Conservation (phyloP, 2,888 invertebrate species). For the Pherbina coryleti region DNA sequence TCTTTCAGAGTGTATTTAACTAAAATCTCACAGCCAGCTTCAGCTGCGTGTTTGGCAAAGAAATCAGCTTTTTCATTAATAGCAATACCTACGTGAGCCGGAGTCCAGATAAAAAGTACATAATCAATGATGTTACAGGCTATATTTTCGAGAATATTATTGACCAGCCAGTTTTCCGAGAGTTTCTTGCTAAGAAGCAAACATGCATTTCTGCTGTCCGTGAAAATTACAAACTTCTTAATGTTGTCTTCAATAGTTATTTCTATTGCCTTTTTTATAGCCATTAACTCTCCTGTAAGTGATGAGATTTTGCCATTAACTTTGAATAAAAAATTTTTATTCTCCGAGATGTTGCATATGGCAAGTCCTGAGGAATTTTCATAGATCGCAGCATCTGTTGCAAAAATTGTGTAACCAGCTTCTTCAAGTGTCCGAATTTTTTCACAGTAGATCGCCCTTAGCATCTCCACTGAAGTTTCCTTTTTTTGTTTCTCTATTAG, state of each 20-base stretch:
- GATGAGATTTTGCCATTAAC: too few relatives aligned
- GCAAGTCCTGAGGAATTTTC: too few relatives aligned
- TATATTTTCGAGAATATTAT: not conserved
- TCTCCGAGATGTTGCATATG: too few relatives aligned
- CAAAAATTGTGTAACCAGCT: not conserved
- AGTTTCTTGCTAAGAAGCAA: not conserved
- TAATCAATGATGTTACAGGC: not conserved
- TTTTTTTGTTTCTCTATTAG: not conserved
- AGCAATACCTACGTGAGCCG: not conserved
- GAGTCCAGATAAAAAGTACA: not conserved
- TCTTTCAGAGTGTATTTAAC: not conserved
- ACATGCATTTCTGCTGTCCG: too few relatives aligned
- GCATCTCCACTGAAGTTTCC: not conserved
- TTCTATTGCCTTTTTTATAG: not conserved
- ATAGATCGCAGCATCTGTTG: not conserved
- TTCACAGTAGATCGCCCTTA: not conserved
- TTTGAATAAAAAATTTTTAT: too few relatives aligned
- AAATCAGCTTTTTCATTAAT: slow-evolving; percentile 5
- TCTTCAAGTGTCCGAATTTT: not conserved
- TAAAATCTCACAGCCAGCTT: not conserved
- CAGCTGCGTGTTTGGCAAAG: slow-evolving; percentile 3
- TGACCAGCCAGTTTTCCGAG: not conserved
- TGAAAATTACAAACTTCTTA: not conserved
- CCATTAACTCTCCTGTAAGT: too few relatives aligned
- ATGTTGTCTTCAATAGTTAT: not conserved